Evolutionary conservation across 2,888 invertebrate species (phyloP).

Genomic region (Colletes collaris): DNA sequence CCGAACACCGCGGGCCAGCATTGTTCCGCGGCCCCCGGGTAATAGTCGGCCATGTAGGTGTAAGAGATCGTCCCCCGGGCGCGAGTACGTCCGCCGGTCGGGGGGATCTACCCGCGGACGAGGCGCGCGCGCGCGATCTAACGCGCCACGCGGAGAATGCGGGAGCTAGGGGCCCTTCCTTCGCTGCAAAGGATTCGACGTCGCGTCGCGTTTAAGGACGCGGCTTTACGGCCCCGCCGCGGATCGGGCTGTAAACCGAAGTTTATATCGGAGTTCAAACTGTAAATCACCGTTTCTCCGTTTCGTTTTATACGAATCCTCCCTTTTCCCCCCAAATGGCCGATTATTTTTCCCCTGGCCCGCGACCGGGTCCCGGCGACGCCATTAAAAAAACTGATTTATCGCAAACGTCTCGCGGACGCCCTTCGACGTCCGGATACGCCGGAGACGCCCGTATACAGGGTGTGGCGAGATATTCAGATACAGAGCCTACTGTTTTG

Average conservation of each 20-base stretch:
- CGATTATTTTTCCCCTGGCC: conserved; percentile 15
- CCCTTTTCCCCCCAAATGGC: conserved; percentile 16
- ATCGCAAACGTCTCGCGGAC: conserved; percentile 3
- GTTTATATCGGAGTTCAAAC: conserved; percentile 53
- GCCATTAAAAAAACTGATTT: conserved; percentile 39
- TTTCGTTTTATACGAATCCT: conserved; percentile 40
- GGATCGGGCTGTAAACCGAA: conserved; percentile 40
- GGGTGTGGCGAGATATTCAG: no score
- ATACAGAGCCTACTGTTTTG: no score
- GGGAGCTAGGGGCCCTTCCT: conserved; percentile 34
- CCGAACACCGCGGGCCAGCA: conserved; percentile 32
- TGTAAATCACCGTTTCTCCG: conserved; percentile 50
- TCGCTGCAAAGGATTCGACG: conserved; percentile 32
- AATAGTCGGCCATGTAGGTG: conserved; percentile 33
- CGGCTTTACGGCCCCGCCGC: conserved; percentile 47
- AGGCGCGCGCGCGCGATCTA: background rate
- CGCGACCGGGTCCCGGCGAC: background rate
- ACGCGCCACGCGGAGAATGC: conserved; percentile 15
- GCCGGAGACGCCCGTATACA: background rate
- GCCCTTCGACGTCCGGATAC: background rate
- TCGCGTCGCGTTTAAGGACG: conserved; percentile 40
- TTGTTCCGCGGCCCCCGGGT: conserved; percentile 46
- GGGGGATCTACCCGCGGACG: background rate
- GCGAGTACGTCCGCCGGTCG: background rate
- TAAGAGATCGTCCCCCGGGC: conserved; percentile 11